Evolutionary conservation across 1,140 invertebrate species (phyloP).

Genomic region (Drosophila mayri): DNA sequence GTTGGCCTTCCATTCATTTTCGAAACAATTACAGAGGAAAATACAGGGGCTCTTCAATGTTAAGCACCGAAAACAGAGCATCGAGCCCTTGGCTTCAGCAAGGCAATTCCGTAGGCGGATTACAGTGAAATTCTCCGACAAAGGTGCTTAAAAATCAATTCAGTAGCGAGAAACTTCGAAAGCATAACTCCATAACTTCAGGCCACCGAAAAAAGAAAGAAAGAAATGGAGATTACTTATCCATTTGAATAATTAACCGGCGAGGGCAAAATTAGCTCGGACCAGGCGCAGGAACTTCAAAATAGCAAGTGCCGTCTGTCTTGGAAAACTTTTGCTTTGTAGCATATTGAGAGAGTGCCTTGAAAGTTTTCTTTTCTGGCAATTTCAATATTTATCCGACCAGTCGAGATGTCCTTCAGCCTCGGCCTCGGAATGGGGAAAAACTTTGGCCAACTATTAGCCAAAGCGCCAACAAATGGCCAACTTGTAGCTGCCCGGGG

Average conservation of each 20-base stretch:
- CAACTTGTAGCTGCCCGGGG: constrained; percentile 64
- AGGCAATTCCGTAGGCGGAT: constrained; percentile 5
- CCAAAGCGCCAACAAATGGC: constrained; percentile 62
- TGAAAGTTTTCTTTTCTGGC: constrained; percentile 56
- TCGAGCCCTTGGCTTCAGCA: constrained; percentile 1
- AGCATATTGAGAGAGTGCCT: constrained; percentile 52
- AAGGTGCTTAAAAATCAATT: constrained; percentile 28
- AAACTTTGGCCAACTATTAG: constrained; percentile 77
- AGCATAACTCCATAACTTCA: constrained; percentile 12
- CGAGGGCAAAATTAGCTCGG: constrained; percentile 32
- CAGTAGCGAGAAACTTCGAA: constrained; percentile 1
- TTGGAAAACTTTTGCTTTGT: constrained; percentile 47
- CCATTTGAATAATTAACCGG: constrained; percentile 51
- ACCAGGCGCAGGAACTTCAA: constrained; percentile 20
- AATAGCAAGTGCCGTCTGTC: constrained; percentile 31
- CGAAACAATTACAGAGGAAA: constrained; percentile 49
- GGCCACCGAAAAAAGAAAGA: neutral
- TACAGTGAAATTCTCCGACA: neutral
- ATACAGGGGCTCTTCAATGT: constrained; percentile 24
- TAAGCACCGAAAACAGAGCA: constrained; percentile 34
- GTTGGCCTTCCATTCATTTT: constrained; percentile 26
- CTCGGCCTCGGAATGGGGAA: constrained; percentile 27
- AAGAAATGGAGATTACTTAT: constrained; percentile 31
- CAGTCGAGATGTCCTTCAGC: constrained; percentile 57
- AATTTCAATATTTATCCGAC: constrained; percentile 60